These are phyloP conservation scores for Vanessa atalanta DNA, from an alignment of 1,140 invertebrate genomes.

Conservation along the genomic window DNA sequence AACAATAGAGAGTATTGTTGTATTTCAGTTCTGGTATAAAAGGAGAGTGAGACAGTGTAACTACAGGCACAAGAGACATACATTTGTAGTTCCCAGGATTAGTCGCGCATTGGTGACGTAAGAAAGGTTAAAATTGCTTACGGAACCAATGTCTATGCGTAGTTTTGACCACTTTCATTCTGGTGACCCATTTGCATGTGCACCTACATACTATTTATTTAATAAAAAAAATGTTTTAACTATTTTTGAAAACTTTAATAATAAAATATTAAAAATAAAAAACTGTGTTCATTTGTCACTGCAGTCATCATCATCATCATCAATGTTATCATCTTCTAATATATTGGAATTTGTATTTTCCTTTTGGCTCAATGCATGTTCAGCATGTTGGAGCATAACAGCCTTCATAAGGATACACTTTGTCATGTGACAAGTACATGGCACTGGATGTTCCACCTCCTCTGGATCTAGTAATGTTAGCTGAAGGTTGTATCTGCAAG, in stretches of 20 bases:
- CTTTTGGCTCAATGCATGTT: constrained; percentile 30
- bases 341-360: constrained; percentile 27
- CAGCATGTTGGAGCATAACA: constrained; percentile 79
- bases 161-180: no score
- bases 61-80: no score
- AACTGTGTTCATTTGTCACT: constrained; percentile 19
- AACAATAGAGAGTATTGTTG: no score
- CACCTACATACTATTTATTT: not conserved
- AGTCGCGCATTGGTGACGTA: no score
- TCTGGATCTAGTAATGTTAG: constrained; percentile 86
- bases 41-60: no score
- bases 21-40: no score
- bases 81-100: no score
- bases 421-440: constrained; percentile 88
- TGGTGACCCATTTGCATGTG: no score
- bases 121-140: no score
- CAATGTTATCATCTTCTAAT: constrained; percentile 54
- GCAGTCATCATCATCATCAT: constrained; percentile 43
- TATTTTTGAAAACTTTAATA: not conserved
- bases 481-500: constrained; percentile 84
- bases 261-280: constrained; percentile 2
- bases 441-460: constrained; percentile 87
- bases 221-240: not conserved
- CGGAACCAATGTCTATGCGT: no score
- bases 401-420: constrained; percentile 88